These are phyloP conservation scores for Protobothrops flavoviridis DNA, from an alignment of 2,113 vertebrate genomes.

Conservation along the genomic window DNA sequence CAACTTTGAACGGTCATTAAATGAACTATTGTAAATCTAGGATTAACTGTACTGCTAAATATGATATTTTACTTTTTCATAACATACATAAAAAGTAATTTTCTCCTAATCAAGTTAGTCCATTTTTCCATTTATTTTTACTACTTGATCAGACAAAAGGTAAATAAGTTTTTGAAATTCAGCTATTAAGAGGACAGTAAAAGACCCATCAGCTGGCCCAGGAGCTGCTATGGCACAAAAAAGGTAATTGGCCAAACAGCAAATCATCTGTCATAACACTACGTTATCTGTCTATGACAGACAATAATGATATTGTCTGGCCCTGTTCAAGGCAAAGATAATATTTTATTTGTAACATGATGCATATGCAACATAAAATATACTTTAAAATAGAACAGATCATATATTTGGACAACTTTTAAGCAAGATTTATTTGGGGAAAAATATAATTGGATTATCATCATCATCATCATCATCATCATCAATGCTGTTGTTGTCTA, in stretches of 20 bases:
- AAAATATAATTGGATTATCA: neutral
- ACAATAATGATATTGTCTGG: neutral
- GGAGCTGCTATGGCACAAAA: neutral
- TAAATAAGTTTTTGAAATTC: neutral
- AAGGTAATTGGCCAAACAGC: neutral
- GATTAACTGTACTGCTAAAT: neutral
- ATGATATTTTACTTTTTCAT: neutral
- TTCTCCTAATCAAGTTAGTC: neutral
- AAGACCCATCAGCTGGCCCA: neutral
- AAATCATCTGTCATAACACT: neutral
- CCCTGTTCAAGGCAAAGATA: neutral
- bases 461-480: neutral
- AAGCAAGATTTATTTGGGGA: neutral
- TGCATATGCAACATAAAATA: neutral
- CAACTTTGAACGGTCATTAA: neutral
- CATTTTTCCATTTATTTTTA: neutral
- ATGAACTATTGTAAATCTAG: neutral
- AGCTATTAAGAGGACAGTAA: neutral
- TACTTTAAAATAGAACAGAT: neutral
- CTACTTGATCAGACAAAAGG: neutral
- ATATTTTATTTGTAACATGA: neutral
- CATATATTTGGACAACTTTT: neutral
- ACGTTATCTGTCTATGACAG: neutral
- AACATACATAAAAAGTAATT: neutral
- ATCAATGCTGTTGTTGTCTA: neutral